Percentiles rank a stretch among this genome's conserved stretches.
Evolutionary conservation across 2,113 vertebrate species (phyloP).

Genomic region (Crotalus helleri): DNA sequence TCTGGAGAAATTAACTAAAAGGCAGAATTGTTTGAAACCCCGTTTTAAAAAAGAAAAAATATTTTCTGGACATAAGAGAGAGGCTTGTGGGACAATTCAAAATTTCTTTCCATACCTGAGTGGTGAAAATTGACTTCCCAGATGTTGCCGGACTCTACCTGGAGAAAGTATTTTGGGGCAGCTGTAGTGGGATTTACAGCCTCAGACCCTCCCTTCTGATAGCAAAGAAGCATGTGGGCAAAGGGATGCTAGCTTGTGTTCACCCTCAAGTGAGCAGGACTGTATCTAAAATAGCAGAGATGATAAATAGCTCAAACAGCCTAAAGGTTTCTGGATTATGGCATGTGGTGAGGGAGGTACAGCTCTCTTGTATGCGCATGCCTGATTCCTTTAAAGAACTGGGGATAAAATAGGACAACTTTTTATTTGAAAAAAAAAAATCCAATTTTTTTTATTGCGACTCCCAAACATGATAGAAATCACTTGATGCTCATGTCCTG

Average conservation of each 20-base stretch:
- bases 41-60: background rate
- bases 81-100: background rate
- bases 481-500: background rate
- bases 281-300: background rate
- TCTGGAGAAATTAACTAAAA: background rate
- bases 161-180: background rate
- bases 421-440: background rate
- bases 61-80: background rate
- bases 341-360: background rate
- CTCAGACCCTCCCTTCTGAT: too few species aligned
- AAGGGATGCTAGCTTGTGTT: background rate
- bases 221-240: background rate
- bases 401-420: background rate
- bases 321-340: too few species aligned
- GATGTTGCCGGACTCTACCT: background rate
- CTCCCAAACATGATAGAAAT: background rate
- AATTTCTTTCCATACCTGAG: background rate
- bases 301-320: background rate
- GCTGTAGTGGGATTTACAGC: background rate
- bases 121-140: background rate
- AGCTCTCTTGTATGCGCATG: background rate
- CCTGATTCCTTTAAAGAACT: background rate
- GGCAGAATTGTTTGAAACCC: background rate
- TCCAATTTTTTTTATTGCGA: background rate
- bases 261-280: background rate